Conservation (phyloP, 2,113 vertebrate species). For the Epinephelus fuscoguttatus region DNA sequence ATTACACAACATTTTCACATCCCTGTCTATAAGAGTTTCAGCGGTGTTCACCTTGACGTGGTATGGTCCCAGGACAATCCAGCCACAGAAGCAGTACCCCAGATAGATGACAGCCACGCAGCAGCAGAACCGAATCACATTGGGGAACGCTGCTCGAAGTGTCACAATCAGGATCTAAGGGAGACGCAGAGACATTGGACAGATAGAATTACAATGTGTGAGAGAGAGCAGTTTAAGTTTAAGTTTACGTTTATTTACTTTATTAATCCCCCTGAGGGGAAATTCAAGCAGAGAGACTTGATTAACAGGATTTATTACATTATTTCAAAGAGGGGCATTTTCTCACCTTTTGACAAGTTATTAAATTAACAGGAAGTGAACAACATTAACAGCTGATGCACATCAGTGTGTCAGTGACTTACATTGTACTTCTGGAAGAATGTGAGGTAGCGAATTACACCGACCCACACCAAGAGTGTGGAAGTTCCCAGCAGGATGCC, state of each 20-base stretch:
- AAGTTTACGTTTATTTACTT: too few species aligned
- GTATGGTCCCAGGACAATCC: conserved; percentile 96
- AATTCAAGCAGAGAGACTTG: neutral
- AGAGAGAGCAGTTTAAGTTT: neutral
- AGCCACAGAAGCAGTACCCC: conserved; percentile 98
- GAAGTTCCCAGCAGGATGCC: conserved; percentile 95
- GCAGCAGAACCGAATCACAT: conserved; percentile 95
- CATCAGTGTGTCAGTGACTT: conserved; percentile 63
- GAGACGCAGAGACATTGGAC: neutral
- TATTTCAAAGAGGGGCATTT: conserved; percentile 9
- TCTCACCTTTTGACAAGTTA: neutral
- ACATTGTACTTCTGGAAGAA: conserved; percentile 99
- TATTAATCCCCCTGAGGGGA: too few species aligned
- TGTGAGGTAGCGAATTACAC: conserved; percentile 95
- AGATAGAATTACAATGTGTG: neutral
- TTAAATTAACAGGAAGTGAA: conserved; percentile 7
- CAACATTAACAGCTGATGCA: neutral
- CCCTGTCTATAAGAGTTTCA: neutral
- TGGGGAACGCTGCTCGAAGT: conserved; percentile 90
- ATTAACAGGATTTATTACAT: neutral
- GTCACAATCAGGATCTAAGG: conserved; percentile 93
- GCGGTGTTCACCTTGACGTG: conserved; percentile 90
- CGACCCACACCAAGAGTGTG: conserved; percentile 95
- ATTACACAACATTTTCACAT: neutral
- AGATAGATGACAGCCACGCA: conserved; percentile 96